Evolutionary conservation across 2,797 vertebrate species (phyloP).

Genomic region (Pipistrellus nathusii): DNA sequence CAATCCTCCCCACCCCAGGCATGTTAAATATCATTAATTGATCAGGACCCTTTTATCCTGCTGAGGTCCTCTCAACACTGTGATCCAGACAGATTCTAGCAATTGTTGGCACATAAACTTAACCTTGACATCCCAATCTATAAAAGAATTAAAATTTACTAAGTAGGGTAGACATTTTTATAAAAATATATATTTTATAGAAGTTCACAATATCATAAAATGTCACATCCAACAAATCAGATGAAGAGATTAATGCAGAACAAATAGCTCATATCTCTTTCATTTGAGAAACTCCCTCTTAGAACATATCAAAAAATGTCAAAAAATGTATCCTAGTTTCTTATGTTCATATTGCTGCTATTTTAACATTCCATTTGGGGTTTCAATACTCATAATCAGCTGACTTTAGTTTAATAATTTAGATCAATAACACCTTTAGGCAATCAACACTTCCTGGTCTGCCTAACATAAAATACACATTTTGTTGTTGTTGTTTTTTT

Average conservation of each 20-base stretch:
- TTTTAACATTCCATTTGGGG: neutral
- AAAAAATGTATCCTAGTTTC: neutral
- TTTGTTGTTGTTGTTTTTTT: neutral
- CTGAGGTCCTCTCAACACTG: neutral
- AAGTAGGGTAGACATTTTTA: neutral
- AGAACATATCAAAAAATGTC: neutral
- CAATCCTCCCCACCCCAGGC: neutral
- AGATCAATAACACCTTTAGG: neutral
- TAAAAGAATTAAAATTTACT: neutral
- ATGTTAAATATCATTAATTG: neutral
- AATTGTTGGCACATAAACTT: neutral
- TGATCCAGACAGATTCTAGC: neutral
- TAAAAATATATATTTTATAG: neutral
- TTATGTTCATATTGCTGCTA: neutral
- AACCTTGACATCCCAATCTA: neutral
- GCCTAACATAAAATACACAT: neutral
- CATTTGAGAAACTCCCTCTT: constrained; percentile 4
- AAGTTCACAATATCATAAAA: neutral
- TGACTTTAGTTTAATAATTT: constrained; percentile 41
- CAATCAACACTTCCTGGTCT: neutral
- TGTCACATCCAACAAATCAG: neutral
- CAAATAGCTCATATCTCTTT: neutral
- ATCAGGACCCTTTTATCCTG: neutral
- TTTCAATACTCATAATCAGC: neutral
- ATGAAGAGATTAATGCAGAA: neutral